Evolutionary conservation across 1,140 invertebrate species (phyloP).

Genomic region (Bombus sibiricus): DNA sequence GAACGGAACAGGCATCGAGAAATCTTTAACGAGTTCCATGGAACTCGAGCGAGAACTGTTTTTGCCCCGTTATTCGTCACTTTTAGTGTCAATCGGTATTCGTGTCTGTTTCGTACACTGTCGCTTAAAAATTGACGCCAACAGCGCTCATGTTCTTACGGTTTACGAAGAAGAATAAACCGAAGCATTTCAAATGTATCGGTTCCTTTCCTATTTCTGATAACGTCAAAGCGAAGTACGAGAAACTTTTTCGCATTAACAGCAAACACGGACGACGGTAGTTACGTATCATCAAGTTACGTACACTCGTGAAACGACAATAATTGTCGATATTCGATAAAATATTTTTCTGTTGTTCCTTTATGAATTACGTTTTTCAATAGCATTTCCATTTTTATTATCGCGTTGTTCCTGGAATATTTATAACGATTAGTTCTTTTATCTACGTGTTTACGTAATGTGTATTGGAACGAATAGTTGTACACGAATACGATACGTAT

Average conservation of each 20-base stretch:
- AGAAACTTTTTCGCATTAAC: too few species aligned
- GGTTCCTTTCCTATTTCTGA: not conserved
- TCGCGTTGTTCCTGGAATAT: not conserved
- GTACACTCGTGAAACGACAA: too few species aligned
- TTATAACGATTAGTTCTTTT: not conserved
- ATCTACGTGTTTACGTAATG: not conserved
- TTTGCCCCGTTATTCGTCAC: conserved; percentile 48
- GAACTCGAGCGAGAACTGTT: not conserved
- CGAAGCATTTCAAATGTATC: too few species aligned
- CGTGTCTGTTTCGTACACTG: not conserved
- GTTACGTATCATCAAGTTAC: not conserved
- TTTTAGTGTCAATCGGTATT: conserved; percentile 36
- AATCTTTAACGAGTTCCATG: conserved; percentile 24
- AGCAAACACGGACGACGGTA: too few species aligned
- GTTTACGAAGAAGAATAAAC: too few species aligned
- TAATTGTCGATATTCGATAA: not conserved
- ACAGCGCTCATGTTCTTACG: not conserved
- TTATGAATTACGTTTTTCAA: not conserved
- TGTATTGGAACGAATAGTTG: not conserved
- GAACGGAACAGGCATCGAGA: conserved; percentile 16
- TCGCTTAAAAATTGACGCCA: not conserved
- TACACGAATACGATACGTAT: too few species aligned
- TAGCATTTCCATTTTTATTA: not conserved
- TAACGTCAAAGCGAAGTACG: too few species aligned
- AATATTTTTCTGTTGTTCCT: not conserved